Conservation (phyloP, 2,888 invertebrate genomes). For the Lagria hirta region DNA sequence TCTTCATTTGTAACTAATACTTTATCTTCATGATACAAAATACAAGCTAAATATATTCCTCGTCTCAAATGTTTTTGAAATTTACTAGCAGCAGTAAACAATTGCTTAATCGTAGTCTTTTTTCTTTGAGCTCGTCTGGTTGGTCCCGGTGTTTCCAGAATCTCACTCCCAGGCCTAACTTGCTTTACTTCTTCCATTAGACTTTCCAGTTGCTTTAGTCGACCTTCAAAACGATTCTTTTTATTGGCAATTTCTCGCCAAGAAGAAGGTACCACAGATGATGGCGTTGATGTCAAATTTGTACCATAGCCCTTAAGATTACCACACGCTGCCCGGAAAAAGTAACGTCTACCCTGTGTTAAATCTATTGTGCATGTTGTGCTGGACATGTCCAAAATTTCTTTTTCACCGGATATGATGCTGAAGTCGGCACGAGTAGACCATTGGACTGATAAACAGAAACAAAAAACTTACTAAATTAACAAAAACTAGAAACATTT, state of each 20-base stretch:
- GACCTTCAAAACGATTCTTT: conserved; percentile 66
- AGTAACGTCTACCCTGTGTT: conserved; percentile 83
- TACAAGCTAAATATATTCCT: conserved; percentile 90
- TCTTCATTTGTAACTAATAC: conserved; percentile 96
- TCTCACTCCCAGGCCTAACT: conserved; percentile 60
- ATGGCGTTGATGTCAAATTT: conserved; percentile 74
- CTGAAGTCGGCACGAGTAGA: conserved; percentile 83
- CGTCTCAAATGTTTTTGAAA: conserved; percentile 92
- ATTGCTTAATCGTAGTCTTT: conserved; percentile 86
- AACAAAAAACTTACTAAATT: not conserved
- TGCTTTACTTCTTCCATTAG: conserved; percentile 72
- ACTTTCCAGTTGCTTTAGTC: conserved; percentile 71
- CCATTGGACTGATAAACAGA: conserved; percentile 79
- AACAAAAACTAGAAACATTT: conserved; percentile 1
- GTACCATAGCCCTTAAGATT: conserved; percentile 90
- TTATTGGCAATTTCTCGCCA: conserved; percentile 83
- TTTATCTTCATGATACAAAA: conserved; percentile 94
- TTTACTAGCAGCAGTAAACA: conserved; percentile 95
- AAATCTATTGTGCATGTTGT: conserved; percentile 68
- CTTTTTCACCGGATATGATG: conserved; percentile 76
- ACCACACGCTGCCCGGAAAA: conserved; percentile 88
- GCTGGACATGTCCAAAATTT: conserved; percentile 69
- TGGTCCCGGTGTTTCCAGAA: conserved; percentile 65
- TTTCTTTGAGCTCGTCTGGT: conserved; percentile 78
- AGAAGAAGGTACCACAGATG: conserved; percentile 89